phyloP scores from a whole-genome alignment of 2,888 invertebrate genomes.

The Lycophotia porphyrea region DNA sequence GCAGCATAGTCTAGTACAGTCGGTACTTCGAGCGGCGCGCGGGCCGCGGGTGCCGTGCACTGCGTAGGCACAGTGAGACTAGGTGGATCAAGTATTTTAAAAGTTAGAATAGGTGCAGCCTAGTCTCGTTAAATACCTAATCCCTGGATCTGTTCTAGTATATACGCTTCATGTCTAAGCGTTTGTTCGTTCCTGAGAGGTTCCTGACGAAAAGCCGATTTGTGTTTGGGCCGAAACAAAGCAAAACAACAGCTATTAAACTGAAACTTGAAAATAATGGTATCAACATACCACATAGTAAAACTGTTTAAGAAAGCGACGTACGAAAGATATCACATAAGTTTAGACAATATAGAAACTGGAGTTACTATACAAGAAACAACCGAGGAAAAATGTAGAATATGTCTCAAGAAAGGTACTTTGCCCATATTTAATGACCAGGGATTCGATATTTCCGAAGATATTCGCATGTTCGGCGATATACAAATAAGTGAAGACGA shows the following conservation, averaged over 20 bases:
- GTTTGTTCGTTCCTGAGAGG: too few species aligned
- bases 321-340: constrained; percentile 27
- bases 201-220: too few species aligned
- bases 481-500: constrained; percentile 75
- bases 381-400: constrained; percentile 39
- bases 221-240: too few species aligned
- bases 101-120: too few species aligned
- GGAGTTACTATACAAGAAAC: constrained; percentile 9
- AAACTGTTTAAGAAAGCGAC: constrained; percentile 47
- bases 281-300: constrained; percentile 44
- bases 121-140: too few species aligned
- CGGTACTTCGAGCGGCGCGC: too few species aligned
- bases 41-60: too few species aligned
- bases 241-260: not conserved
- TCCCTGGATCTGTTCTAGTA: too few species aligned
- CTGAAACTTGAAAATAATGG: constrained; percentile 27
- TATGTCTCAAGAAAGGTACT: constrained; percentile 63
- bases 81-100: too few species aligned
- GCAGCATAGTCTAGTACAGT: too few species aligned
- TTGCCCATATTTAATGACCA: constrained; percentile 63
- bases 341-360: constrained; percentile 6
- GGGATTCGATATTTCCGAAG: constrained; percentile 11
- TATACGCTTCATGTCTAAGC: too few species aligned
- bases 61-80: too few species aligned
- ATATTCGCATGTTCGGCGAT: constrained; percentile 64